These are phyloP conservation scores for Caligus rogercresseyi DNA, from an alignment of 1,140 invertebrate species.

Conservation along the genomic window DNA sequence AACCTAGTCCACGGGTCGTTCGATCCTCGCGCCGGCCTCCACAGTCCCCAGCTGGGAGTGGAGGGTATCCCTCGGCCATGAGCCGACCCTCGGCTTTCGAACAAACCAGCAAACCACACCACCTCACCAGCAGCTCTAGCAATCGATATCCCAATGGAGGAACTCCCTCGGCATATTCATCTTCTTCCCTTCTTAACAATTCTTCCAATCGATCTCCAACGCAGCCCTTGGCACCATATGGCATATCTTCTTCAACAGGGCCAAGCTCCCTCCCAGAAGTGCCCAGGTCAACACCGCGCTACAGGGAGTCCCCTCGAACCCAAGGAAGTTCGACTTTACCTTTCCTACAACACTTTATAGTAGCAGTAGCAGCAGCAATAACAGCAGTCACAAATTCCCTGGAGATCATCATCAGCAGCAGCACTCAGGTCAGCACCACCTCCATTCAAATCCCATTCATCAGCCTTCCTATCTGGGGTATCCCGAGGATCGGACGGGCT, in stretches of 20 bases:
- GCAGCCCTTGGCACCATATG: not conserved
- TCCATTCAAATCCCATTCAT: no score
- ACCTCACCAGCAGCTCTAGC: not conserved
- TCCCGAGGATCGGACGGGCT: not conserved
- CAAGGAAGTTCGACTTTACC: not conserved
- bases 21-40: not conserved
- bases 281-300: not conserved
- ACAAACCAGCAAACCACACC: not conserved
- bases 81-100: not conserved
- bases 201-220: not conserved
- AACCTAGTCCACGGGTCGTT: conserved; percentile 15
- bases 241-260: not conserved
- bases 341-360: not conserved
- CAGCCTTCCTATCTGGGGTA: no score
- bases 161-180: no score
- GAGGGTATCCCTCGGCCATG: conserved; percentile 12
- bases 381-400: not conserved
- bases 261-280: not conserved
- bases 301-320: conserved; percentile 13
- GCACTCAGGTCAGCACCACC: no score
- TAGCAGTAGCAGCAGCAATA: not conserved
- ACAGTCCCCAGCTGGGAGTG: not conserved
- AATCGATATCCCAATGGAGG: not conserved
- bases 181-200: not conserved
- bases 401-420: not conserved